These are phyloP conservation scores for Anguilla obscura DNA, from an alignment of 2,797 vertebrate genomes.

Conservation along the genomic window DNA sequence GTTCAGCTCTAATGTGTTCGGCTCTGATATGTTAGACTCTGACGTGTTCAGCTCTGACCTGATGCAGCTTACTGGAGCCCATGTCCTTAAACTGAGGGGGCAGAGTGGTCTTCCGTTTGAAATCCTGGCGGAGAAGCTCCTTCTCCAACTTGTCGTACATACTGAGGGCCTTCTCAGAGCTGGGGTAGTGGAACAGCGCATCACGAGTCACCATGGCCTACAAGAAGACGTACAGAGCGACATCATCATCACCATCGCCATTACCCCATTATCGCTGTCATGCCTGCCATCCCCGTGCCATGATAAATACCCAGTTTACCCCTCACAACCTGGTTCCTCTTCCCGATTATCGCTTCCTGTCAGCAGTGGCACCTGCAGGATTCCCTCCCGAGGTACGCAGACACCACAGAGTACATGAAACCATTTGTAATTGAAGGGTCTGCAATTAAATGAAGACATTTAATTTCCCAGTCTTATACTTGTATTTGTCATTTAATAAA, in stretches of 20 bases:
- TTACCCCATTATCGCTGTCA: neutral
- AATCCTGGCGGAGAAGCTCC: slow-evolving; percentile 56
- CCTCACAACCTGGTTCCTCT: neutral
- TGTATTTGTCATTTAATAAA: too few species aligned
- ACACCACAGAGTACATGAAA: too few species aligned
- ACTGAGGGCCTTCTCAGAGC: slow-evolving; percentile 73
- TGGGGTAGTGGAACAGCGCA: slow-evolving; percentile 54
- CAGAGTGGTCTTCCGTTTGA: slow-evolving; percentile 52
- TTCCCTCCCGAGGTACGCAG: too few species aligned
- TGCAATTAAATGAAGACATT: too few species aligned
- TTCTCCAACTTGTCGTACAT: slow-evolving; percentile 64
- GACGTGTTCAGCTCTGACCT: slow-evolving; percentile 60
- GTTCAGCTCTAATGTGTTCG: neutral
- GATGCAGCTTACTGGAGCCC: slow-evolving; percentile 74
- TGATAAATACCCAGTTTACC: neutral
- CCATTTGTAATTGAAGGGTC: too few species aligned
- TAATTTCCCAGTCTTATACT: too few species aligned
- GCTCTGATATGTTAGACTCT: neutral
- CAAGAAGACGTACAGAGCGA: neutral
- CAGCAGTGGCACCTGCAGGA: neutral
- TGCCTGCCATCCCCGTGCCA: neutral
- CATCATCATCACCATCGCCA: neutral
- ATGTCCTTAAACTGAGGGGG: slow-evolving; percentile 57
- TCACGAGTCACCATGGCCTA: slow-evolving; percentile 50
- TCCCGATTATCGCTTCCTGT: neutral